Conservation (phyloP, 2,888 invertebrate species). For the Diplolepis rosae region DNA sequence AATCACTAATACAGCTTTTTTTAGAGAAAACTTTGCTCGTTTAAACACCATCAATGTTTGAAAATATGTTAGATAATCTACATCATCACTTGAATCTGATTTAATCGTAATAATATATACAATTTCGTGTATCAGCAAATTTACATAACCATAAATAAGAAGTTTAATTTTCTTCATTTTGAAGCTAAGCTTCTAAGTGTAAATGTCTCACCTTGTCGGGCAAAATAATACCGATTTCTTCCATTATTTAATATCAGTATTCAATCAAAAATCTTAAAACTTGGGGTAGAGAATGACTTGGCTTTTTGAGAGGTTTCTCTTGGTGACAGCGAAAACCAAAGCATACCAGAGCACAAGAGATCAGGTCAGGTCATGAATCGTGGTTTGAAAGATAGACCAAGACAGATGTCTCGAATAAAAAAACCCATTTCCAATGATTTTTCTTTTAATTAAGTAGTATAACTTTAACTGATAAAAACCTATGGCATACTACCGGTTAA, state of each 20-base stretch:
- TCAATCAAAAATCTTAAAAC: slow-evolving; percentile 33
- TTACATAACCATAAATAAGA: background rate
- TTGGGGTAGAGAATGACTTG: slow-evolving; percentile 62
- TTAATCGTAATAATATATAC: background rate
- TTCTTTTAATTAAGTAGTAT: too few species aligned
- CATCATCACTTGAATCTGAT: background rate
- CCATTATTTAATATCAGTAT: slow-evolving; percentile 76
- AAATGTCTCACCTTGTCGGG: slow-evolving; percentile 83
- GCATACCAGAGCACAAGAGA: too few species aligned
- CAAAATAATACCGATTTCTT: slow-evolving; percentile 86
- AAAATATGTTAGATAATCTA: background rate
- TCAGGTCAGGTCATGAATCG: too few species aligned
- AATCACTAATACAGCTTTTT: background rate
- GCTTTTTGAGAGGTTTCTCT: slow-evolving; percentile 62
- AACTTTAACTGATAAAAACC: too few species aligned
- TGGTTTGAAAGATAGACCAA: too few species aligned
- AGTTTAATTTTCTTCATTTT: background rate
- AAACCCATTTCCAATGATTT: too few species aligned
- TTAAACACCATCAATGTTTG: background rate
- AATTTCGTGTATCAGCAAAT: background rate
- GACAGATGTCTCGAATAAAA: too few species aligned
- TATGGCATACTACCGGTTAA: too few species aligned
- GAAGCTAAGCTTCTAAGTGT: background rate
- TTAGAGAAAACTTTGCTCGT: background rate
- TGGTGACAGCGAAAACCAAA: too few species aligned